Base-by-base conservation (phyloP, 2,113 vertebrate genomes). In the Oryzias curvinotus region DNA sequence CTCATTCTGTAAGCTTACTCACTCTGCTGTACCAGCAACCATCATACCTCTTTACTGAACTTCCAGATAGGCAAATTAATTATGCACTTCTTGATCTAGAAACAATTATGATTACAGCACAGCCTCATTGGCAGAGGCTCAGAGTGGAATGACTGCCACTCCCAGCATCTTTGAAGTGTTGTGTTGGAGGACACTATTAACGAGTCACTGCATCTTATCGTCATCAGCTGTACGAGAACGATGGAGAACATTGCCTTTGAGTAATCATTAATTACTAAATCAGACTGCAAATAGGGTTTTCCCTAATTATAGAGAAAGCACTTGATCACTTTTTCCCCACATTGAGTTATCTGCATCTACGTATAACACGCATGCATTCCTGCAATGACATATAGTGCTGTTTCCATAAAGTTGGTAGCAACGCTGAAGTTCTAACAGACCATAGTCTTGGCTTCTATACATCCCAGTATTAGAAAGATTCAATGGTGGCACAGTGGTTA, bases 51-150 rank as follows among this genome's bases (percentile, higher is more conserved):
- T 68, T 62, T 71, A 28, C 52, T 21, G 14, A 86, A 84, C 82
- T 84, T 87, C 83, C 83, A 89, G 81, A 87, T 79, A 60, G 60
- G 69, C 21, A 80, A 87, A 89, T 87, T 89, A 87, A 90, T 85
- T 85, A 77, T 15, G 84, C 73, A 76, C 71, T 85, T 77, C 79
- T 89, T 90, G 73, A 89, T 88, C 85, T 85, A 68, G 82, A 87
- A 87, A 85, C 87, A 85, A 87, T 89, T 85, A 82, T 73, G 69
- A 82, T 87, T 83, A 69, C 71, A 65, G 68, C 77, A 5, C 41
- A 51, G 73, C 73, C 68, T 83, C 73, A 79, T 87, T 70, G 17
- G 66, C 65, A 4, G 63, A 76, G 72, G 77, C 75, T 88, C 77
- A 66, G 84, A 83, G 79, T 81, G 84, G 76, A 77, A 81, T 64